Evolutionary conservation across 2,888 invertebrate species (phyloP).

Genomic region (Cephus runcator): DNA sequence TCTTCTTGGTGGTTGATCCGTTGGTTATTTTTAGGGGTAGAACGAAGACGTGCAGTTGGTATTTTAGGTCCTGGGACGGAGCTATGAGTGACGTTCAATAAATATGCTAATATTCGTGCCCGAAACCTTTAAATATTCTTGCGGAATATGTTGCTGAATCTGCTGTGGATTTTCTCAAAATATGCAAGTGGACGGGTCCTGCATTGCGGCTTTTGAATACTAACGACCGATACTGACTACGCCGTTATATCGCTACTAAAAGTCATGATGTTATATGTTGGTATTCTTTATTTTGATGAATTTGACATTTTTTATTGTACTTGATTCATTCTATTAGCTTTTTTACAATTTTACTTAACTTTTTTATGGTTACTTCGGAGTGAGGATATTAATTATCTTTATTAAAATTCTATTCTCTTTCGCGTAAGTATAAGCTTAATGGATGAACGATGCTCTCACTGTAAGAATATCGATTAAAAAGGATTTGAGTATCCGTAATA

Average conservation of each 20-base stretch:
- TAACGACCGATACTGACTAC: neutral
- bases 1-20: neutral
- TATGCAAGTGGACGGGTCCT: neutral
- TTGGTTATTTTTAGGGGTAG: neutral
- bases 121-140: neutral
- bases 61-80: neutral
- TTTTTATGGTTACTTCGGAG: no score
- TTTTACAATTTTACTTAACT: neutral
- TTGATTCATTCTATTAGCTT: neutral
- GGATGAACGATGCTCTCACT: neutral
- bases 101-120: constrained; percentile 43
- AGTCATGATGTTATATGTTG: neutral
- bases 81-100: constrained; percentile 42
- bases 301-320: neutral
- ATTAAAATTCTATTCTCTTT: neutral
- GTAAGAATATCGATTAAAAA: neutral
- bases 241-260: neutral
- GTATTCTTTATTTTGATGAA: neutral
- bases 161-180: neutral
- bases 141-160: neutral
- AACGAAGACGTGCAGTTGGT: neutral
- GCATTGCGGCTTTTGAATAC: neutral
- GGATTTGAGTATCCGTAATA: neutral
- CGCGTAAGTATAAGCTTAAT: neutral
- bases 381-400: no score